phyloP scores from a whole-genome alignment of 2,113 vertebrate species.

The Toxostoma redivivum region DNA sequence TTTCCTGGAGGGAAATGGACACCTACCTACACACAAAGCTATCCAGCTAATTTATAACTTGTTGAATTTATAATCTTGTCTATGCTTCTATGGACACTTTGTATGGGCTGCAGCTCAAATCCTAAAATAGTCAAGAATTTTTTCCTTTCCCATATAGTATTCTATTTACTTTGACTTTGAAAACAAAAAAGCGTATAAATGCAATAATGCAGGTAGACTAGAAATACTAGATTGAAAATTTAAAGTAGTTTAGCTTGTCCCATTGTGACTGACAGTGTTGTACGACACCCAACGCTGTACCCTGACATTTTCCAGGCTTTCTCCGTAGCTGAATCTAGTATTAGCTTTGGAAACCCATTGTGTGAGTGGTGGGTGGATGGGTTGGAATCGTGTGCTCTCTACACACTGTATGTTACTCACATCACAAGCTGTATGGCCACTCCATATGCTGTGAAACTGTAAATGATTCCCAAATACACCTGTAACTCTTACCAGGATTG shows the following conservation, averaged over 20 bases:
- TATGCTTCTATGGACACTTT: slow-evolving; percentile 74
- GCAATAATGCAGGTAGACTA: slow-evolving; percentile 82
- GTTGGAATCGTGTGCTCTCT: slow-evolving; percentile 61
- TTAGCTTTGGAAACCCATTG: slow-evolving; percentile 71
- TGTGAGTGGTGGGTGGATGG: slow-evolving; percentile 66
- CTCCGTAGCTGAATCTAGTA: slow-evolving; percentile 69
- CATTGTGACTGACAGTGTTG: slow-evolving; percentile 73
- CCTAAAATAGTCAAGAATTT: slow-evolving; percentile 69
- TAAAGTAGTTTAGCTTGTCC: slow-evolving; percentile 77
- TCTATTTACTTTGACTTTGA: slow-evolving; percentile 68
- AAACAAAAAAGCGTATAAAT: slow-evolving; percentile 78
- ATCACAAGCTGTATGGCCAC: slow-evolving; percentile 70
- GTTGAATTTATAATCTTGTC: slow-evolving; percentile 67
- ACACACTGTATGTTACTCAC: slow-evolving; percentile 66
- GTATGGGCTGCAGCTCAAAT: slow-evolving; percentile 72
- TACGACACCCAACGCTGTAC: slow-evolving; percentile 64
- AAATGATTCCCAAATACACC: slow-evolving; percentile 69
- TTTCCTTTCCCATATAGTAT: slow-evolving; percentile 74
- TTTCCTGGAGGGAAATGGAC: slow-evolving; percentile 68
- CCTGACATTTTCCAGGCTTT: slow-evolving; percentile 68
- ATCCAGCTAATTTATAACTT: slow-evolving; percentile 62
- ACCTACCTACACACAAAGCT: slow-evolving; percentile 64
- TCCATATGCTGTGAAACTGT: slow-evolving; percentile 72
- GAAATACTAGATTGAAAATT: slow-evolving; percentile 72
- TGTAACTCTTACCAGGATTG: slow-evolving; percentile 72